Conservation (phyloP, 2,113 vertebrate genomes). For the Gallinago paraguaiae region DNA sequence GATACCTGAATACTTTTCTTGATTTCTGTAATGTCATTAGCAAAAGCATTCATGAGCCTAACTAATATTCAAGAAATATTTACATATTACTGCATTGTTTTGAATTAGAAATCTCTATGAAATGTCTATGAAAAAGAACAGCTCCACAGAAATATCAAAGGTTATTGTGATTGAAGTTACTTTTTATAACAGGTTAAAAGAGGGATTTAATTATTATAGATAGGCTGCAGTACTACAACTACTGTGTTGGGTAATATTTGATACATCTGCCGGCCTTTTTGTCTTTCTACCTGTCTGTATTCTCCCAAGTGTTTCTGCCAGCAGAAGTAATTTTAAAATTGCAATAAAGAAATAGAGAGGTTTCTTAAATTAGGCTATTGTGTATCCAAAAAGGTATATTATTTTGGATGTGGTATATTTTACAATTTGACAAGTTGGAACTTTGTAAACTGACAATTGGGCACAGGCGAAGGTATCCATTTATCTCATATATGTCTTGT, state of each 20-base stretch:
- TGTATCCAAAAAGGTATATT: conserved; percentile 70
- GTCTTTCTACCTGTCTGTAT: not conserved
- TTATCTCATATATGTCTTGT: conserved; percentile 83
- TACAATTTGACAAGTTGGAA: conserved; percentile 81
- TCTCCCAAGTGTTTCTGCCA: not conserved
- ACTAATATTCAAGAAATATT: not conserved
- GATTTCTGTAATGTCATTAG: conserved; percentile 24
- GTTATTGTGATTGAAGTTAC: not conserved
- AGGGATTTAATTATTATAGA: conserved; percentile 7
- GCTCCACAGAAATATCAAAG: not conserved
- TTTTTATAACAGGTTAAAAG: conserved; percentile 25
- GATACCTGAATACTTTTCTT: conserved; percentile 18
- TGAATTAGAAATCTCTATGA: not conserved
- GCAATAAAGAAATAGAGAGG: conserved; percentile 18
- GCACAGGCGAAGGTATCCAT: conserved; percentile 80
- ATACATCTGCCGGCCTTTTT: not conserved
- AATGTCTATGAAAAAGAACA: conserved; percentile 14
- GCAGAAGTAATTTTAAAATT: conserved; percentile 30
- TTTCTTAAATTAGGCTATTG: conserved; percentile 58
- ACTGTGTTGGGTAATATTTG: not conserved
- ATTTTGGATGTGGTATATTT: conserved; percentile 77
- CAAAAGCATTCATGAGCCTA: not conserved
- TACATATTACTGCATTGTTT: not conserved
- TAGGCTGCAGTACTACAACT: not conserved
- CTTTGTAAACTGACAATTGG: conserved; percentile 84